These are phyloP conservation scores for Hypothenemus hampei DNA, from an alignment of 1,140 invertebrate species.

Conservation along the genomic window DNA sequence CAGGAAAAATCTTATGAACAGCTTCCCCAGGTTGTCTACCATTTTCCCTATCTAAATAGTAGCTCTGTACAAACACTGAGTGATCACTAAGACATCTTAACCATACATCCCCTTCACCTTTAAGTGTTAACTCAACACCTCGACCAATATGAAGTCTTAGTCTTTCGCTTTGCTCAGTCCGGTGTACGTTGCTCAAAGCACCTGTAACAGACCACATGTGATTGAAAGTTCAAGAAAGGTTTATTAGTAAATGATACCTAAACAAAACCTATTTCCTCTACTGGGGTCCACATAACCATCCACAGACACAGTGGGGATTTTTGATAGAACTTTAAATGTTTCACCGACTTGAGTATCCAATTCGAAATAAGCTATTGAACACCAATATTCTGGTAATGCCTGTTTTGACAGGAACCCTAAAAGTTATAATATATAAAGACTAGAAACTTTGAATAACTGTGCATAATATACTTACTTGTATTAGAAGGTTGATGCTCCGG, in stretches of 20 bases:
- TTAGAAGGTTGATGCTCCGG: neutral
- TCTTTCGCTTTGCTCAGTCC: constrained; percentile 88
- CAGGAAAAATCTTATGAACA: constrained; percentile 98
- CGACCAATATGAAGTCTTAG: constrained; percentile 78
- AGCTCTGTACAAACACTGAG: constrained; percentile 97
- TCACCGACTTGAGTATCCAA: constrained; percentile 97
- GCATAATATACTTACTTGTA: neutral
- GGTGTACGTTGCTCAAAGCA: constrained; percentile 96
- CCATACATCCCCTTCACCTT: constrained; percentile 96
- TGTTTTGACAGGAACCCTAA: constrained; percentile 65
- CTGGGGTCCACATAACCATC: constrained; percentile 99
- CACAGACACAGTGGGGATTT: constrained; percentile 87
- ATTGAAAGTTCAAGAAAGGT: neutral
- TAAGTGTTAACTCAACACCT: constrained; percentile 87
- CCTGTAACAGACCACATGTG: constrained; percentile 51
- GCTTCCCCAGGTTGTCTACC: constrained; percentile 94
- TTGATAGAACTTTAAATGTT: constrained; percentile 95
- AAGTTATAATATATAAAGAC: no score
- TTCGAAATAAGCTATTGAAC: constrained; percentile 98
- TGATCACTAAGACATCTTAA: constrained; percentile 92
- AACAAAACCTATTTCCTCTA: constrained; percentile 89
- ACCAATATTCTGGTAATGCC: constrained; percentile 96
- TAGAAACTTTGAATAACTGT: no score
- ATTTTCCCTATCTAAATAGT: constrained; percentile 94
- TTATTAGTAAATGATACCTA: constrained; percentile 43